Percentiles rank a stretch among this genome's conserved stretches.
Evolutionary conservation across 2,113 vertebrate species (phyloP).

Genomic region (Carettochelys insculpta): DNA sequence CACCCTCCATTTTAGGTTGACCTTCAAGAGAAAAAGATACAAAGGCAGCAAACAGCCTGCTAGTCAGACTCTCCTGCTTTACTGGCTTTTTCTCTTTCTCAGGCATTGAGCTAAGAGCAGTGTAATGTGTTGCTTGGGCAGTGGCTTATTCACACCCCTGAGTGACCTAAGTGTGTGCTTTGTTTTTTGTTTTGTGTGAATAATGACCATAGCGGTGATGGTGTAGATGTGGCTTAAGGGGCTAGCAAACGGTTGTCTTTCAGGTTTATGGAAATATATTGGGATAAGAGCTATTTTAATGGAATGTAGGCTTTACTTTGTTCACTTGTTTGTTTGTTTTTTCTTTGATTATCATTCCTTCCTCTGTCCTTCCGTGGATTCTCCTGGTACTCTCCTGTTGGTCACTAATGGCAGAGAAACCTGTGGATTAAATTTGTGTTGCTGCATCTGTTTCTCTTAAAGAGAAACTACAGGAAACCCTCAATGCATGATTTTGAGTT

Average conservation of each 20-base stretch:
- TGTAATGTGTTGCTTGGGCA: no score
- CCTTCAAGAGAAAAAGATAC: accelerated
- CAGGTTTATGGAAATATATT: background rate
- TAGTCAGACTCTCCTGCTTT: background rate
- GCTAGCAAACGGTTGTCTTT: background rate
- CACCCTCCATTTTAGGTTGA: background rate
- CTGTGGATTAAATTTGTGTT: background rate
- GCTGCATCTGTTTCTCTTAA: background rate
- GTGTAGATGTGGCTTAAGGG: background rate
- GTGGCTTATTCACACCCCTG: no score
- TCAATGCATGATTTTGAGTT: no score
- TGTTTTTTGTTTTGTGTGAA: no score
- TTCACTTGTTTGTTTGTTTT: background rate
- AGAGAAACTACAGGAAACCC: no score
- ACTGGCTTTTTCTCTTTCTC: background rate
- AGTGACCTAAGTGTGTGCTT: no score
- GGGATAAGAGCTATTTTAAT: no score
- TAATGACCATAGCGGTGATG: background rate
- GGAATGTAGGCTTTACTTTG: no score
- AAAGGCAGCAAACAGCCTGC: no score
- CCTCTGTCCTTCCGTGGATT: background rate
- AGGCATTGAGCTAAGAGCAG: background rate
- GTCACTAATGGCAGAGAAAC: background rate
- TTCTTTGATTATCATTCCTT: background rate
- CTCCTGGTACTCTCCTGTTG: background rate